Evolutionary conservation across 2,888 invertebrate species (phyloP), one percentile per base, ranked within the genome.

Genomic region (Amphipoea lucens): DNA sequence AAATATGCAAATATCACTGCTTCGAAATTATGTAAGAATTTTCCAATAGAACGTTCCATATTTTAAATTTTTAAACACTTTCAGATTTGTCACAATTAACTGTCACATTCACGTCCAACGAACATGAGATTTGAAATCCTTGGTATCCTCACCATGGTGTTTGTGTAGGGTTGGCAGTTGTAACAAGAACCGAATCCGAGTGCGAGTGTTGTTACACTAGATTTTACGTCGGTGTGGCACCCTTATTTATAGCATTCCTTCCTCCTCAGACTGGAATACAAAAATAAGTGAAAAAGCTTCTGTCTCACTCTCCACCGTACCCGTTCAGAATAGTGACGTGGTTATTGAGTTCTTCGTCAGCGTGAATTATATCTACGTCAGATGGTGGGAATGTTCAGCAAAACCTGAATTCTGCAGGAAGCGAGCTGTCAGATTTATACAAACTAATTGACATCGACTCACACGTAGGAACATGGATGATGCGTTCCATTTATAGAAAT

Each of bases 131-230:
- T 86, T 83, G 77, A 85, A 90, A 89, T 89, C 87, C 82, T 87
- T 75, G 74, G 76, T 74, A 88, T 93, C 90, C 96, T 97, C 96
- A 97, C 96, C 96, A 97, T 96, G 92, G 89, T 95, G 93, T 89
- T 85, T 92, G 90, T 92, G 90, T 93, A 92, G 94, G 93, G 93
- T 94, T 94, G 94, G 91, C 92, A 93, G 95, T 93, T 90, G 96
- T 95, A 96, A 96, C 96, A 96, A 96, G 96, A 96, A 97, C 97
- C 93, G 96, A 96, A 96, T 94, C 94, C 93, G 96, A 95, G 96
- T 96, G 97, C 97, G 97, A 96, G 96, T 97, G 96, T 93, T 95
- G 95, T 96, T 96, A 96, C 97, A 97, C 97, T 97, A 95, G 93
- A 94, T 92, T 94, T 93, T 92, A 93, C 94, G 92, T 93, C 92